Percentiles rank a stretch among this genome's conserved stretches.
These are phyloP conservation scores for Python bivittatus DNA, from an alignment of 2,113 vertebrate species.

Conservation along the genomic window DNA sequence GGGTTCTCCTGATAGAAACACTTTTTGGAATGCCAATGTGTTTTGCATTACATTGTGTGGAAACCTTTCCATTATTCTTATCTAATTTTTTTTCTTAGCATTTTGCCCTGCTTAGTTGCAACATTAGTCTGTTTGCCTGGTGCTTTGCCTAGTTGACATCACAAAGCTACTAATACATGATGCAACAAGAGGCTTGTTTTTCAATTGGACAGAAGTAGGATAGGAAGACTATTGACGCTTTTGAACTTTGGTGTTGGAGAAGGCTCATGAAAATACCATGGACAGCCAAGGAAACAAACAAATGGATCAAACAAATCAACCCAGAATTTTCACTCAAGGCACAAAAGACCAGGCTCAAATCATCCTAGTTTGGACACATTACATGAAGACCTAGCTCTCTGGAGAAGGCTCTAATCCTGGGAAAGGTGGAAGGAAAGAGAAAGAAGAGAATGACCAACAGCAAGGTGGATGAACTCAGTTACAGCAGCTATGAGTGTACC, in stretches of 20 bases:
- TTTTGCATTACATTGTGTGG: not conserved
- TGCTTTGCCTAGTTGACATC: too few species aligned
- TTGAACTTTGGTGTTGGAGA: not conserved
- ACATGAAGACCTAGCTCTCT: not conserved
- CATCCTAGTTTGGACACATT: not conserved
- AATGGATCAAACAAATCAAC: not conserved
- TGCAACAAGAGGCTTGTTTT: not conserved
- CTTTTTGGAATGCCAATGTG: too few species aligned
- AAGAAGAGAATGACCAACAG: not conserved
- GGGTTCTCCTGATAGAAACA: not conserved
- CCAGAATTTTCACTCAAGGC: not conserved
- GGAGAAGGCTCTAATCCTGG: not conserved
- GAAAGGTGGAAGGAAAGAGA: not conserved
- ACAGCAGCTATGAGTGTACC: not conserved
- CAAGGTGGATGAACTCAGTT: not conserved
- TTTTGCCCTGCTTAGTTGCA: too few species aligned
- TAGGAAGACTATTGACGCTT: not conserved
- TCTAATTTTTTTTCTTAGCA: too few species aligned
- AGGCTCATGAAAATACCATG: not conserved
- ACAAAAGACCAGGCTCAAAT: not conserved
- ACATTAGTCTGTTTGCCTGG: too few species aligned
- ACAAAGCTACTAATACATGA: too few species aligned
- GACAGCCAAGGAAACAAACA: not conserved
- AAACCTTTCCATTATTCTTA: not conserved
- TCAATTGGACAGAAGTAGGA: not conserved